Evolutionary conservation across 1,140 invertebrate species (phyloP).

Genomic region (Drosophila micromelanica): DNA sequence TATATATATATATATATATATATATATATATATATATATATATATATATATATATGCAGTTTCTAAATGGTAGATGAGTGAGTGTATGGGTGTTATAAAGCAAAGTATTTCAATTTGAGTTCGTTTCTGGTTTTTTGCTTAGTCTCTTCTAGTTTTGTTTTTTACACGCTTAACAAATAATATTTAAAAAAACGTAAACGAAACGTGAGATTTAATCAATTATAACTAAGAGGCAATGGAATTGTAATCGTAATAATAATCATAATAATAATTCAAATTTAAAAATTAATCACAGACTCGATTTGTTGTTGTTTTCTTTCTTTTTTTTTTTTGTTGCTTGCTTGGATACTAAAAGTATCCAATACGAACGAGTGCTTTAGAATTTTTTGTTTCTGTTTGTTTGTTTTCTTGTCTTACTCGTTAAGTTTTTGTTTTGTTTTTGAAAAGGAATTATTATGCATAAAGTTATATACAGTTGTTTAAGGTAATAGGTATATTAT

Average conservation of each 20-base stretch:
- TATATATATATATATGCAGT: not conserved
- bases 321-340: conserved; percentile 3
- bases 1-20: conserved; percentile 4
- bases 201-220: conserved; percentile 37
- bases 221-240: conserved; percentile 27
- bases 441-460: conserved; percentile 35
- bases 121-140: conserved; percentile 10
- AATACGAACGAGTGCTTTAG: conserved; percentile 13
- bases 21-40: not conserved
- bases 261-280: conserved; percentile 48
- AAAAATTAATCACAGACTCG: conserved; percentile 78
- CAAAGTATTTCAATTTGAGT: conserved; percentile 2
- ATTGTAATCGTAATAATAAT: conserved; percentile 35
- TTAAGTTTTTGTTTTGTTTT: conserved; percentile 33
- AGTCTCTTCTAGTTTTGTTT: conserved; percentile 9
- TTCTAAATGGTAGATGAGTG: not conserved
- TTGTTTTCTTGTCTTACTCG: conserved; percentile 8
- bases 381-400: not conserved
- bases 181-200: not conserved
- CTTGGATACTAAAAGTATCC: conserved; percentile 6
- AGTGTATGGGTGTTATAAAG: conserved; percentile 7
- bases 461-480: conserved; percentile 41
- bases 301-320: too few relatives aligned
- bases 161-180: conserved; percentile 5
- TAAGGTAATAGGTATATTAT: conserved; percentile 49